phyloP scores from a whole-genome alignment of 2,113 vertebrate species.

The Diadophis punctatus region DNA sequence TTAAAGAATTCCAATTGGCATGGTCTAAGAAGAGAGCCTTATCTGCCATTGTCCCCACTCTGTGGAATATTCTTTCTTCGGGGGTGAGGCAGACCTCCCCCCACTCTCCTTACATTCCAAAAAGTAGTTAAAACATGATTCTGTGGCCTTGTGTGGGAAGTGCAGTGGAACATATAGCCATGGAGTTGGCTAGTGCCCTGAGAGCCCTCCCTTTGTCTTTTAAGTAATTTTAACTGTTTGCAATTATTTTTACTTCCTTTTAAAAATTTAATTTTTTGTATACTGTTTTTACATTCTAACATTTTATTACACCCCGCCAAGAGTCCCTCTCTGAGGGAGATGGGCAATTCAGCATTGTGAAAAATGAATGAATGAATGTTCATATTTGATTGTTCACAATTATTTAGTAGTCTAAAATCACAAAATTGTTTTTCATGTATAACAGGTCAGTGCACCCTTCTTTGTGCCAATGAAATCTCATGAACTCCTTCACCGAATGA shows the following conservation, averaged over 20 bases:
- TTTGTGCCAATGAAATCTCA: conserved; percentile 80
- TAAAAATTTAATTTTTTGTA: too few relatives aligned
- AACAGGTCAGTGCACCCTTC: conserved; percentile 76
- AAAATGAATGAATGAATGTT: neutral
- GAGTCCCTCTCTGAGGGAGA: too few relatives aligned
- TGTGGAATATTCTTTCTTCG: neutral
- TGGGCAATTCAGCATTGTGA: too few relatives aligned
- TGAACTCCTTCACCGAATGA: conserved; percentile 92
- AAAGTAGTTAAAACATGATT: neutral
- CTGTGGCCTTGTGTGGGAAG: neutral
- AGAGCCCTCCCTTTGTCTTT: neutral
- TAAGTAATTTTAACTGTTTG: too few relatives aligned
- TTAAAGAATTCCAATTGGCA: neutral
- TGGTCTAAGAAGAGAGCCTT: neutral
- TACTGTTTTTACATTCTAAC: too few relatives aligned
- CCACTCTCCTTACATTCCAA: neutral
- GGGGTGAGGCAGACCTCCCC: neutral
- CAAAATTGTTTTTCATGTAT: conserved; percentile 23
- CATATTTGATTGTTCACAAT: neutral
- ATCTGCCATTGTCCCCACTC: neutral
- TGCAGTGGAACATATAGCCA: neutral
- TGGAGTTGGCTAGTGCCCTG: neutral
- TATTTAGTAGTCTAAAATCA: conserved; percentile 13
- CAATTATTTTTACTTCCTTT: too few relatives aligned
- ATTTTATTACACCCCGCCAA: too few relatives aligned